Evolutionary conservation across 2,888 invertebrate species (phyloP).

Genomic region (Iselma pallidipennis): DNA sequence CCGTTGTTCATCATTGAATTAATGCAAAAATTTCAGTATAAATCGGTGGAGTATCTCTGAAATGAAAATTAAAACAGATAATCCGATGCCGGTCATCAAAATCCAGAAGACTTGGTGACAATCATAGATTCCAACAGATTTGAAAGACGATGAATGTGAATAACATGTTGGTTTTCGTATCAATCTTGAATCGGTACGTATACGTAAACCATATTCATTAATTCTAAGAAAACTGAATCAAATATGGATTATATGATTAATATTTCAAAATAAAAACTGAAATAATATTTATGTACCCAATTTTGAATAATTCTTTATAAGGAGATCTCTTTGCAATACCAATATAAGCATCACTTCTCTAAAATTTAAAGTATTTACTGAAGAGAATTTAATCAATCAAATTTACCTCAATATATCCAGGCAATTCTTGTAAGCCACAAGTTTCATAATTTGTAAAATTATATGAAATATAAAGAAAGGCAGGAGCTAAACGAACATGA

Average conservation of each 20-base stretch:
- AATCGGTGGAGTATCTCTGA: too few species aligned
- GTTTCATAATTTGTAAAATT: conserved; percentile 58
- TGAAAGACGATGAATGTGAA: conserved; percentile 41
- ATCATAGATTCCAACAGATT: conserved; percentile 43
- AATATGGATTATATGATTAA: not conserved
- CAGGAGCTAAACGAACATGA: conserved; percentile 51
- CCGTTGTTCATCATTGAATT: too few species aligned
- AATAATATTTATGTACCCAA: conserved; percentile 32
- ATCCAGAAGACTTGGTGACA: conserved; percentile 39
- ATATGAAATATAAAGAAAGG: conserved; percentile 54
- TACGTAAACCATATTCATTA: conserved; percentile 39
- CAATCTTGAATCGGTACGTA: conserved; percentile 32
- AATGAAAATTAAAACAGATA: conserved; percentile 30
- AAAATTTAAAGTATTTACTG: not conserved
- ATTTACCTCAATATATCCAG: conserved; percentile 39
- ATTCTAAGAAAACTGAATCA: conserved; percentile 35
- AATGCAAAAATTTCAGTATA: too few species aligned
- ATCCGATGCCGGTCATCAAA: conserved; percentile 33
- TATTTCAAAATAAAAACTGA: not conserved
- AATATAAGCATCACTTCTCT: conserved; percentile 35
- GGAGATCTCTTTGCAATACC: conserved; percentile 40
- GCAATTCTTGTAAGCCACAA: conserved; percentile 57
- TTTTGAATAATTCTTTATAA: conserved; percentile 41
- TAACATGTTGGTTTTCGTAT: conserved; percentile 41
- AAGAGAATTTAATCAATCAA: not conserved